phyloP scores from a whole-genome alignment of 2,113 vertebrate species.

The Chiloscyllium plagiosum region DNA sequence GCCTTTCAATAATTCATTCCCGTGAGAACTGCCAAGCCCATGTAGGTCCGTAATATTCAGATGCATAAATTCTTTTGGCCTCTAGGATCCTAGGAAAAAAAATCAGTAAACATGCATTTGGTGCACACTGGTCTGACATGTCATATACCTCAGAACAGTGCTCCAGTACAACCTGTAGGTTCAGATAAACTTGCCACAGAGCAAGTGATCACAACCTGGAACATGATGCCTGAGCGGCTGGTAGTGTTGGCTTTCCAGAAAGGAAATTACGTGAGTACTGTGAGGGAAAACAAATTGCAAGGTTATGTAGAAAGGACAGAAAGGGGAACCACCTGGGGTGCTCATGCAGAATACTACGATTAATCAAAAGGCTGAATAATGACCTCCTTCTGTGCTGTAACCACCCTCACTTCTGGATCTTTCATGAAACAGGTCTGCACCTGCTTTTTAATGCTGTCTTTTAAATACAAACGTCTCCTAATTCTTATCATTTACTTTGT shows the following conservation, averaged over 20 bases:
- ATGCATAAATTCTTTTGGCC: too few relatives aligned
- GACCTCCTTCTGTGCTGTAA: too few relatives aligned
- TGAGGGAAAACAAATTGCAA: neutral
- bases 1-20: too few relatives aligned
- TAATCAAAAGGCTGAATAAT: neutral
- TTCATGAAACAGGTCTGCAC: neutral
- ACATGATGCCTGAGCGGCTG: neutral
- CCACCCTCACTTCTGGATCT: neutral
- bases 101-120: too few relatives aligned
- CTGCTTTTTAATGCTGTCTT: neutral
- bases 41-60: too few relatives aligned
- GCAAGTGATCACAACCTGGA: neutral
- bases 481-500: neutral
- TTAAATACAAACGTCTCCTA: neutral
- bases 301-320: neutral
- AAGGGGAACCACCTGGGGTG: neutral
- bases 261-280: neutral
- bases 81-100: too few relatives aligned
- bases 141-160: too few relatives aligned
- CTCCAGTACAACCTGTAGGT: too few relatives aligned
- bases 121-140: too few relatives aligned
- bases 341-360: neutral
- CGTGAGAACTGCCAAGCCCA: too few relatives aligned
- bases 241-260: neutral
- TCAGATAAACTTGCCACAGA: neutral